Base-by-base conservation (phyloP, 2,113 vertebrate genomes). In the Lepisosteus oculatus region DNA sequence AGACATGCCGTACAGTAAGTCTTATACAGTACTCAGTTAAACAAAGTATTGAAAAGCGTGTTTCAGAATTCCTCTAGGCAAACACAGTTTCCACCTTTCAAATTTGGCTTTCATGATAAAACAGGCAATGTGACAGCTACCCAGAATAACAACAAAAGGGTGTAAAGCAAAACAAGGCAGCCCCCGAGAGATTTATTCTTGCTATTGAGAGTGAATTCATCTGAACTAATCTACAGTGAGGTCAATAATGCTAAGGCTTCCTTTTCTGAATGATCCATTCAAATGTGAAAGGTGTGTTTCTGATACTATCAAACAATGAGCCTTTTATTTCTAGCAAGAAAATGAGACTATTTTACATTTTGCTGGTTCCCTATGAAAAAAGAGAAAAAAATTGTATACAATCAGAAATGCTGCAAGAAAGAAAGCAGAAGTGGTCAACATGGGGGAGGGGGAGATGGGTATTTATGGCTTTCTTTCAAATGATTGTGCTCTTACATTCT, bases 271-370 rank as follows among this genome's bases (percentile, higher is more conserved):
- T 51, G 71, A 67, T 69, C 74, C 69, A 77, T 64, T 63, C 43
- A 55, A 76, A 78, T 61, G 43, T n/a, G 55, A 47, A 56, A 78
- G 17, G 73, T 64, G 64, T 67, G 65, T 57, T 11, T 61, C 43
- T 61, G 71, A 0, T 4, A 65, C 43, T 77, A 77, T 77, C 76
- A 65, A 42, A 80, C 79, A 77, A 76, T 72, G 69, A 75, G 41
- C 65, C 74, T 66, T 72, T 80, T 80, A 75, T 74, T 77, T 74
- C 51, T 44, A 29, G 12, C 15, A 70, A 47, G 47, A n/a, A 29
- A 43, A 41, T 45, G 13, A 12, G n/a, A 63, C 45, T 70, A 51
- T 5, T 77, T 74, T 76, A 72, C 68, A 71, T 69, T 43, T 62
- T 8, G 14, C 13, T 70, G 67, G 75, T 77, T 77, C 71, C 69